Percentiles rank a stretch among this genome's conserved stretches.
Conservation (phyloP, 1,140 invertebrate genomes). For the Psix sp. region DNA sequence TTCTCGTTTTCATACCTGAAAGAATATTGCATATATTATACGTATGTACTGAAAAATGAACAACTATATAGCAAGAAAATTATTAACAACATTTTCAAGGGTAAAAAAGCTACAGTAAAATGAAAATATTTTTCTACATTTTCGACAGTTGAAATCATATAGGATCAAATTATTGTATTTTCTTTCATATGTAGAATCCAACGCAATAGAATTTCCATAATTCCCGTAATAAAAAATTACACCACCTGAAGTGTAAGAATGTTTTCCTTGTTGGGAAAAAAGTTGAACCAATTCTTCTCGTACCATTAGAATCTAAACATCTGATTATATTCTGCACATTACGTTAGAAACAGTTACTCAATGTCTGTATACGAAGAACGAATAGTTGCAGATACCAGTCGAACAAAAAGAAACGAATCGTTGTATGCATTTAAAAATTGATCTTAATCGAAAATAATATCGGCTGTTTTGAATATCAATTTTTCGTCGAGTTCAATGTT, state of each 20-base stretch:
- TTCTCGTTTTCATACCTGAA: too few species aligned
- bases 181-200: too few species aligned
- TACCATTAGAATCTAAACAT: constrained; percentile 26
- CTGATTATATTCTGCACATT: constrained; percentile 43
- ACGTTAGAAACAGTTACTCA: constrained; percentile 45
- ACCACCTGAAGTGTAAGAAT: neutral
- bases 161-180: too few species aligned
- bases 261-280: constrained; percentile 10
- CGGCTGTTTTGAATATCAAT: neutral
- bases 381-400: constrained; percentile 34
- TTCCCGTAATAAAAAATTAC: constrained; percentile 6
- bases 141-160: too few species aligned
- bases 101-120: too few species aligned
- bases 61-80: too few species aligned
- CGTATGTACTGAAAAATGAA: too few species aligned
- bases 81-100: too few species aligned
- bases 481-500: neutral
- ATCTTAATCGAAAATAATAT: neutral
- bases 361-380: constrained; percentile 35
- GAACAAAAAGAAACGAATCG: constrained; percentile 31
- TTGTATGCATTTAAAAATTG: constrained; percentile 11
- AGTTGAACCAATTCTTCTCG: constrained; percentile 16
- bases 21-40: too few species aligned
- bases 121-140: too few species aligned
- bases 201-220: too few species aligned